Evolutionary conservation across 1,140 invertebrate genomes (phyloP).

Genomic region (Ceratosolen fusciceps): DNA sequence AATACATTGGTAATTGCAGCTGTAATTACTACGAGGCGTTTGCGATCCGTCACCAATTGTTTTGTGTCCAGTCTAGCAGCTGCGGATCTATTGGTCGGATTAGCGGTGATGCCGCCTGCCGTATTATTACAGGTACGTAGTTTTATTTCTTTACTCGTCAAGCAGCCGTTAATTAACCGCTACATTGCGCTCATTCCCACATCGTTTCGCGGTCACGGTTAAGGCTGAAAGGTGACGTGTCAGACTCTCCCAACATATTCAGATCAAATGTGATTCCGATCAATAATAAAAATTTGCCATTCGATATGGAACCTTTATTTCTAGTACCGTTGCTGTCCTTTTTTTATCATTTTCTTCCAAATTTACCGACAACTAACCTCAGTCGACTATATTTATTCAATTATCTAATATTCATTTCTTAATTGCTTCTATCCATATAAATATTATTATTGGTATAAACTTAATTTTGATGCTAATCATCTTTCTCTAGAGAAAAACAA

Average conservation of each 20-base stretch:
- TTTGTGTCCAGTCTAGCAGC: constrained; percentile 93
- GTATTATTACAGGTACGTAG: constrained; percentile 74
- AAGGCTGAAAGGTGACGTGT: background rate
- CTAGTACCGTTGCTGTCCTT: no score
- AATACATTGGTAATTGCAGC: constrained; percentile 93
- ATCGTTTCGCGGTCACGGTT: background rate
- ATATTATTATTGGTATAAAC: no score
- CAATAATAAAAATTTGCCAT: background rate
- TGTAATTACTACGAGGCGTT: constrained; percentile 89
- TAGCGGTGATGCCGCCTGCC: constrained; percentile 95
- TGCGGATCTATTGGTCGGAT: constrained; percentile 91
- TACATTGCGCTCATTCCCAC: background rate
- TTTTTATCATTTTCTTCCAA: no score
- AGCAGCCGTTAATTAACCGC: constrained; percentile 3
- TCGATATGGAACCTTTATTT: no score
- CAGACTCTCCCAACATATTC: background rate
- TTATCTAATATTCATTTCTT: no score
- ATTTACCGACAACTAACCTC: no score
- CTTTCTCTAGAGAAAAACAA: no score
- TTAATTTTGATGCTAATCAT: no score
- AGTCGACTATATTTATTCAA: no score
- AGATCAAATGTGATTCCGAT: background rate
- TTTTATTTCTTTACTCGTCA: background rate
- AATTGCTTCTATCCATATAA: no score
- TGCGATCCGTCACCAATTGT: constrained; percentile 95